Evolutionary conservation across 2,888 invertebrate species (phyloP), one percentile per base, ranked within the genome.

Genomic region (Scaptomyza parva): DNA sequence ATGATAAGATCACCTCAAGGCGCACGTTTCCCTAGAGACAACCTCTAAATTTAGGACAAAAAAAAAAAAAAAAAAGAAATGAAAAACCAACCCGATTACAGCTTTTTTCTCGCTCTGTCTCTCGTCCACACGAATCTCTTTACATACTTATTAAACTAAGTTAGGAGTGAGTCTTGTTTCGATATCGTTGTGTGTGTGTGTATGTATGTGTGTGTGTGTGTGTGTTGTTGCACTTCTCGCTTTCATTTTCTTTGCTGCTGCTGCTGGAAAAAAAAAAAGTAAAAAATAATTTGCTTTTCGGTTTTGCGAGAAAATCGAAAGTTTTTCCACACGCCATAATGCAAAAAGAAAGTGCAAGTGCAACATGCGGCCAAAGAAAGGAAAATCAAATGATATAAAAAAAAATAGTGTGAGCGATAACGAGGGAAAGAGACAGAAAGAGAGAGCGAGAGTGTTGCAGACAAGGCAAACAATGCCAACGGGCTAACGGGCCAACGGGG

Each of bases 261-360:
- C 28, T 53, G 64, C 44, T 26, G 26, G 6, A 11, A 3, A 3
- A 40, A 39, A 39, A 40, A 43, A 14, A 45, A n/a, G 45, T 45
- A 28, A 45, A 45, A 47, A 47, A 47, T 61, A 48, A 48, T 63
- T 41, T 64, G 39, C 51, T 50, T 66, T 76, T 66, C 66, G 68
- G 47, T 47, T 45, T 73, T 72, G 75, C 86, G 88, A 88, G 90
- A 90, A 90, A 90, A 90, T 89, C 89, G 90, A 90, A 90, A 90
- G 90, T 90, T 90, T 89, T 90, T 89, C 90, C 89, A 89, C 89
- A 89, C 87, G 84, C 88, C 89, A 89, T 89, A 89, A 88, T 89
- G 86, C 84, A 90, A 90, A 90, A 89, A 90, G 90, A 90, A 90
- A 90, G 90, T 90, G 90, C 90, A 90, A 90, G 90, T 90, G 90